A percentile compares a stretch with the other conserved stretches of the same genome.
Conservation (phyloP, 2,113 vertebrate genomes). For the Psittacula cyanocephala region DNA sequence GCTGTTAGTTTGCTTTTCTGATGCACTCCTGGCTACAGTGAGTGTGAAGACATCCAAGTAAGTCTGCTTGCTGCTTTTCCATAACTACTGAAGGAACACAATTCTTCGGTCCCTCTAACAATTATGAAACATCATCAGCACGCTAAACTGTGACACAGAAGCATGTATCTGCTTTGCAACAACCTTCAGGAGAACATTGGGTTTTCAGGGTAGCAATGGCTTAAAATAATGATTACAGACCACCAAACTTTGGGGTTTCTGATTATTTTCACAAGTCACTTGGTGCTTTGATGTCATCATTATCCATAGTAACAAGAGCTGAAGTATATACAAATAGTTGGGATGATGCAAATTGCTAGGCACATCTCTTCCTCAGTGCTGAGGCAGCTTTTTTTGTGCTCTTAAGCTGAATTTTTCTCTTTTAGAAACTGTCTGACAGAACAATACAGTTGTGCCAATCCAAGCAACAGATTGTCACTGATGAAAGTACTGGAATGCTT, state of each 20-base stretch:
- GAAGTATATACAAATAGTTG: not conserved
- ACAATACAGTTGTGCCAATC: not conserved
- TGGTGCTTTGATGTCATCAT: not conserved
- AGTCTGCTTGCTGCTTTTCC: not conserved
- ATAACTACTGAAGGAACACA: not conserved
- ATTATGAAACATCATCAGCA: not conserved
- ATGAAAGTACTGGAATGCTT: not conserved
- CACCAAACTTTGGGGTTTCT: not conserved
- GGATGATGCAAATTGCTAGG: not conserved
- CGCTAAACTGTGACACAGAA: not conserved
- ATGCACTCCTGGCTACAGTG: not conserved
- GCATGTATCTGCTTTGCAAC: not conserved
- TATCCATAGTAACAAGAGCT: not conserved
- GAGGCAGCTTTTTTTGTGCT: not conserved
- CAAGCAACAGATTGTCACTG: not conserved
- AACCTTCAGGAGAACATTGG: rapidly evolving
- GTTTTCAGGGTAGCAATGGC: not conserved
- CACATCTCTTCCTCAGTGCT: not conserved
- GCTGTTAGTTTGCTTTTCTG: not conserved
- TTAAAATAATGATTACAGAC: not conserved
- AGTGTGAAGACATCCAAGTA: not conserved
- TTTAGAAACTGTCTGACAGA: not conserved
- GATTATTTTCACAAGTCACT: not conserved
- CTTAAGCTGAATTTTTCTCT: not conserved
- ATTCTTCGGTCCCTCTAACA: not conserved